Evolutionary conservation across 2,888 invertebrate species (phyloP), one percentile per base, ranked within the genome.

Genomic region (Saturnia pavonia): DNA sequence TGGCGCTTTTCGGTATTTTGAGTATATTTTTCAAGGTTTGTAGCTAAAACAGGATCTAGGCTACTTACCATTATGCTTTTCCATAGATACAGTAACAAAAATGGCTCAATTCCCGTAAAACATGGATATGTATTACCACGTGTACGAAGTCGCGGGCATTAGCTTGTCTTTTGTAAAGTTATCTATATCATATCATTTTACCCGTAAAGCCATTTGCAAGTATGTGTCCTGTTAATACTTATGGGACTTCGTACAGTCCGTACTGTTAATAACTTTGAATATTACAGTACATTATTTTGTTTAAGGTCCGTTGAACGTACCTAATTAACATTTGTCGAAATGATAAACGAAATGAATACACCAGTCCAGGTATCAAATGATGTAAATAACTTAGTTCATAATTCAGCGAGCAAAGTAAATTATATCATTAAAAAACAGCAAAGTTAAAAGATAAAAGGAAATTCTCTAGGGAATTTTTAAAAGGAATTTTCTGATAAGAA

Each of bases 391-490:
- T 19, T 69, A 22, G 65, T 48, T 66, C 48, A 67, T 65, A 69
- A 65, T n/a, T 25, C 54, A 70, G 54, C 19, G 22, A 70, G 66
- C 51, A 54, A 70, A 66, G 54, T 67, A 40, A 66, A 54, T 22
- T 66, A 54, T 66, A 34, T 65, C 27, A 63, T 34, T 70, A 54
- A 70, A 70, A 19, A 40, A 22, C 54, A 43, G 66, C 66, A 48
- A 63, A 72, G 75, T 74, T 73, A 73, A 77, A 73, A 72, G 72
- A 71, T 72, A 66, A 69, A 72, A 51, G 71, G 74, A 76, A 76
- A 74, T 22, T 22, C 76, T 73, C 73, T 74, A 14, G 66, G 68
- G 51, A 65, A 70, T 74, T 57, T 22, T 51, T 48, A 72, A 75
- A 76, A 74, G 69, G 69, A 65, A 73, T 69, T 69, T 70, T 54